Conservation (phyloP, 2,888 invertebrate species). For the Spodoptera littoralis region DNA sequence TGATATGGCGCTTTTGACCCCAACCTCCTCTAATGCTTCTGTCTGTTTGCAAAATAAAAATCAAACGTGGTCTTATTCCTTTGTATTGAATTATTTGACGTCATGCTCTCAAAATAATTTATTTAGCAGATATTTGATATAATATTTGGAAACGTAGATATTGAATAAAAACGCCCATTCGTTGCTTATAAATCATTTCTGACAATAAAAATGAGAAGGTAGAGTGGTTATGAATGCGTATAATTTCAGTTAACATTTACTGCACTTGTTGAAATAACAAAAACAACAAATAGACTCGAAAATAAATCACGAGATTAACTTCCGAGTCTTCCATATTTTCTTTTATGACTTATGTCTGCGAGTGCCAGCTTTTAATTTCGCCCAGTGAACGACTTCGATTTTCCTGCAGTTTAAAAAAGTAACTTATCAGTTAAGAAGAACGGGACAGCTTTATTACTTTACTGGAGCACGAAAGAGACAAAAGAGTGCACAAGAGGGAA, state of each 20-base stretch:
- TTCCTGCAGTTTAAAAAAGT: conserved; percentile 87
- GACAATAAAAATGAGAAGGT: too few relatives aligned
- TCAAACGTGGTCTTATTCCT: conserved; percentile 57
- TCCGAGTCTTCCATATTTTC: conserved; percentile 82
- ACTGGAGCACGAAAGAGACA: conserved; percentile 67
- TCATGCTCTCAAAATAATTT: conserved; percentile 34
- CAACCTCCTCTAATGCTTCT: conserved; percentile 69
- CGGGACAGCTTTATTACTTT: conserved; percentile 68
- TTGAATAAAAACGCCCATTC: background rate
- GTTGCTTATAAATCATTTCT: too few relatives aligned
- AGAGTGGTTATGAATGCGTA: background rate
- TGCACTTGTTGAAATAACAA: conserved; percentile 44
- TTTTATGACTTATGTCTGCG: conserved; percentile 86
- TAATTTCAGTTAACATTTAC: conserved; percentile 15
- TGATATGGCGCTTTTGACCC: conserved; percentile 78
- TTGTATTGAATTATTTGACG: conserved; percentile 52
- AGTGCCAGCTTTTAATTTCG: conserved; percentile 87
- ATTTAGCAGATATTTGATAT: conserved; percentile 11
- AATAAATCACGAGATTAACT: conserved; percentile 75
- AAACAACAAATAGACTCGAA: conserved; percentile 60
- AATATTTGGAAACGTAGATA: background rate
- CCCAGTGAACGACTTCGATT: conserved; percentile 84
- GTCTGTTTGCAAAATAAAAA: conserved; percentile 77
- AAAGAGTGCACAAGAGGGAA: conserved; percentile 80
- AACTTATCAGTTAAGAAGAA: conserved; percentile 86